Conservation (phyloP, 2,888 invertebrate species). For the Epinotia demarniana region DNA sequence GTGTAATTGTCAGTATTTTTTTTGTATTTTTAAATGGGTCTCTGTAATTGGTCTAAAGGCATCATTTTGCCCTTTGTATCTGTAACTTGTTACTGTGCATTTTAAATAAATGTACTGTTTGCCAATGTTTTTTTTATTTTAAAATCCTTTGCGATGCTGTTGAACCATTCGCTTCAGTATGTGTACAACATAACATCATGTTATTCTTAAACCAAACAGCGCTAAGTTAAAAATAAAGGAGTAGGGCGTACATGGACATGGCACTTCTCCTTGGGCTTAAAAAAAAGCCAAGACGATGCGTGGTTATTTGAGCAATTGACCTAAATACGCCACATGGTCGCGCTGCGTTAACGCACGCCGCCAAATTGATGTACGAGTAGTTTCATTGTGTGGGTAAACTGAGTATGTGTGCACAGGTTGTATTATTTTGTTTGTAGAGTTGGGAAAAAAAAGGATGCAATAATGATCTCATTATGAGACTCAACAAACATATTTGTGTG, state of each 20-base stretch:
- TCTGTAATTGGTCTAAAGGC: no score
- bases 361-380: slow-evolving; percentile 52
- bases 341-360: slow-evolving; percentile 65
- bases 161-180: slow-evolving; percentile 17
- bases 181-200: slow-evolving; percentile 34
- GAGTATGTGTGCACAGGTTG: slow-evolving; percentile 55
- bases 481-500: neutral
- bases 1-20: neutral
- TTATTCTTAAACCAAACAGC: slow-evolving; percentile 54
- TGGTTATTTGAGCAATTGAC: slow-evolving; percentile 80
- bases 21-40: neutral
- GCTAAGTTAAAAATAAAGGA: slow-evolving; percentile 56
- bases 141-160: neutral
- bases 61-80: no score
- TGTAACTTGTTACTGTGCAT: no score
- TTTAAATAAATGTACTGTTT: no score
- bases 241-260: slow-evolving; percentile 46
- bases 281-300: slow-evolving; percentile 59
- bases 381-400: slow-evolving; percentile 42
- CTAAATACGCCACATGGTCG: slow-evolving; percentile 76
- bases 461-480: slow-evolving; percentile 9
- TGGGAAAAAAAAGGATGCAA: slow-evolving; percentile 48
- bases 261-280: slow-evolving; percentile 57
- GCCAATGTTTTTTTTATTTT: neutral
- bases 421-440: slow-evolving; percentile 58